Conservation (phyloP, 2,888 invertebrate species). For the Sarcophaga carnaria region DNA sequence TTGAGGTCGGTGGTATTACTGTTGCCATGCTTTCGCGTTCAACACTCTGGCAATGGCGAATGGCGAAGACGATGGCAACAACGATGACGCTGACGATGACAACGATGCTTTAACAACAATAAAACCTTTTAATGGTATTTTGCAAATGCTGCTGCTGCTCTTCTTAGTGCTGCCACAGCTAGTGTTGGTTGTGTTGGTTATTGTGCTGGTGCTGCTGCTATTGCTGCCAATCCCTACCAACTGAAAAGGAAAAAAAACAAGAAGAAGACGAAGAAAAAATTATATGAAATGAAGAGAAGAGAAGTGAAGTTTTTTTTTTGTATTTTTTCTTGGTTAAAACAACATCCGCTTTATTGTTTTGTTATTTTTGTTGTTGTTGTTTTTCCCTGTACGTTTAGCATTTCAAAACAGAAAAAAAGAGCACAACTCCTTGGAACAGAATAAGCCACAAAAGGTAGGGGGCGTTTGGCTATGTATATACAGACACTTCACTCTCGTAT, state of each 20-base stretch:
- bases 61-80: not conserved
- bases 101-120: constrained; percentile 40
- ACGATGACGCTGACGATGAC: too few relatives aligned
- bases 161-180: too few relatives aligned
- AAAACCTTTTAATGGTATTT: constrained; percentile 64
- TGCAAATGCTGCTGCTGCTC: constrained; percentile 45
- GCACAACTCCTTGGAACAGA: not conserved
- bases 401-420: constrained; percentile 7
- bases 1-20: constrained; percentile 81
- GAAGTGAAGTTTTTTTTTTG: constrained; percentile 23
- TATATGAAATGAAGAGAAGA: constrained; percentile 25
- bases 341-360: constrained; percentile 60
- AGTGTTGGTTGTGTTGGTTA: too few relatives aligned
- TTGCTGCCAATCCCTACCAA: constrained; percentile 60
- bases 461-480: constrained; percentile 44
- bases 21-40: constrained; percentile 79
- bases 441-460: constrained; percentile 47
- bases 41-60: constrained; percentile 24
- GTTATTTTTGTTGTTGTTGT: constrained; percentile 10
- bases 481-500: not conserved
- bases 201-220: constrained; percentile 31
- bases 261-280: constrained; percentile 26
- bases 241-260: constrained; percentile 46
- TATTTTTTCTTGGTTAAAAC: constrained; percentile 12
- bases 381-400: constrained; percentile 13